Base-by-base conservation (phyloP, 2,797 vertebrate species). In the Sorex maritimensis region DNA sequence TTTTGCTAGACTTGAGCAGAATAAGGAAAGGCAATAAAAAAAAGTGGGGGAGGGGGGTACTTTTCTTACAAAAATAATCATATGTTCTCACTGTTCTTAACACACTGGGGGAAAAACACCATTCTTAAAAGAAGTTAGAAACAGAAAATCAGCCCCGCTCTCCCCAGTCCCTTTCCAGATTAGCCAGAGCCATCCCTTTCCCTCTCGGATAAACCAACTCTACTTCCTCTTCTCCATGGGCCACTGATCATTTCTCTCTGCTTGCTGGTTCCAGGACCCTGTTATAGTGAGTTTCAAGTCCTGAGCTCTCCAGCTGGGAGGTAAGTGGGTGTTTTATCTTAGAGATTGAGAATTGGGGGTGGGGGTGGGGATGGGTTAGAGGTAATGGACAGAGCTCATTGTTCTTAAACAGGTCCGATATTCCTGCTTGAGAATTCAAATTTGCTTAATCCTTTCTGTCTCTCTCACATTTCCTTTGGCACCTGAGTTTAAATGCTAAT, bases 21-120 rank as follows among this genome's bases (percentile, higher is more conserved):
- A 88, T 93, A 73, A 75, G 49, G 73, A 81, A 91, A 92, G 69
- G 24, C 44, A 92, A 75, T 83, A 8, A 71, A 79, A 93, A 81
- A 34, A 34, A 34, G 34, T 34, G 34, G 34, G 26, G 26, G 12
- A 13, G 13, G 78, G 5, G n/a, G 82, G 79, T 61, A 13, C 10
- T 86, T 94, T 94, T 80, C 90, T 86, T 41, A 82, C 65, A 92
- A 94, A 90, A 78, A 75, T 30, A 28, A 63, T 58, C 41, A 75
- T 71, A 44, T 58, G 0, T 63, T 81, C 58, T 86, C 24, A 1
- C 26, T 80, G 61, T 30, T 69, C 93, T 90, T 65, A 78, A 46
- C 61, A 41, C 21, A 13, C 34, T 41, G 63, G 49, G 7, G 41
- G 41, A 44, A 92, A 41, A 94, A 90, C 74, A 55, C 17, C 78